Evolutionary conservation across 2,888 invertebrate species (phyloP).

Genomic region (Synergus umbraculus): DNA sequence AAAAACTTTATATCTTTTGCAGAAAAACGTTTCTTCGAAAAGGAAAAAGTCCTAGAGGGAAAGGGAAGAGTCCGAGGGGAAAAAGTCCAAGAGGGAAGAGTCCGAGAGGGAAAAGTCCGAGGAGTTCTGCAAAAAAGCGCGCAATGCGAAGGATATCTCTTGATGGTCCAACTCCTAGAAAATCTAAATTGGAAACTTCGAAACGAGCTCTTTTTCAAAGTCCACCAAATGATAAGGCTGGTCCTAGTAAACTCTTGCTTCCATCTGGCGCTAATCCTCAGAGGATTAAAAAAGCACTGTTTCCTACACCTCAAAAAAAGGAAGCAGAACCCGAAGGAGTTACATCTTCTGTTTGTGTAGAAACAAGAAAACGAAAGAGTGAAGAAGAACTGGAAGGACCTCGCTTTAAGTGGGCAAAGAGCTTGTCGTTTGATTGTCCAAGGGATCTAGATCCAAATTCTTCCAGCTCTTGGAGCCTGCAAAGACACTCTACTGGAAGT

Average conservation of each 20-base stretch:
- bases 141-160: conserved; percentile 77
- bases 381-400: conserved; percentile 72
- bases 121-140: conserved; percentile 82
- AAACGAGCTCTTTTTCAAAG: conserved; percentile 88
- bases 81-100: conserved; percentile 80
- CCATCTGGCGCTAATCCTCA: conserved; percentile 75
- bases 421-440: conserved; percentile 80
- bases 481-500: conserved; percentile 65
- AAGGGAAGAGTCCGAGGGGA: conserved; percentile 79
- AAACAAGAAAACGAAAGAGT: conserved; percentile 70
- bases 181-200: conserved; percentile 78
- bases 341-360: conserved; percentile 54
- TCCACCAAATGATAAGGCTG: conserved; percentile 78
- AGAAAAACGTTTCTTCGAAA: conserved; percentile 77
- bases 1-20: conserved; percentile 42
- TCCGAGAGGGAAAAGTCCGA: conserved; percentile 79
- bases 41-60: conserved; percentile 76
- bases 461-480: conserved; percentile 27
- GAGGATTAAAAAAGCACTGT: conserved; percentile 83
- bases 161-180: conserved; percentile 74
- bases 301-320: conserved; percentile 80
- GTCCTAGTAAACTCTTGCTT: conserved; percentile 70
- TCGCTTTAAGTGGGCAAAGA: conserved; percentile 74
- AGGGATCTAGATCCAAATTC: conserved; percentile 51
- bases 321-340: conserved; percentile 47